Evolutionary conservation across 2,797 vertebrate species (phyloP).

Genomic region (Danio kyathit): DNA sequence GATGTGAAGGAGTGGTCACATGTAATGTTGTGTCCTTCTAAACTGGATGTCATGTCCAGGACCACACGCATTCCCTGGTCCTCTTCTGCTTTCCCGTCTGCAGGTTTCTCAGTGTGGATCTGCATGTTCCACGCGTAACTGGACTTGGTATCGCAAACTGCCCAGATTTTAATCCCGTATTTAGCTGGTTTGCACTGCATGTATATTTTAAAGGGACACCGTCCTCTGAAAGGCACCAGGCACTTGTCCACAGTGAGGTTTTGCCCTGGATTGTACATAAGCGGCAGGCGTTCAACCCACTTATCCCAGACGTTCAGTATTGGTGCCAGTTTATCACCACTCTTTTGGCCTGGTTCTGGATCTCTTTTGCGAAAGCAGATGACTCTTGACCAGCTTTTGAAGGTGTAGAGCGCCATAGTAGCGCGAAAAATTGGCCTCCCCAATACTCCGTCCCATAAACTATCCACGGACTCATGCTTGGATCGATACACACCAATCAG

Average conservation of each 20-base stretch:
- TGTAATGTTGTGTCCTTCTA: constrained; percentile 49
- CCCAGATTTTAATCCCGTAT: constrained; percentile 51
- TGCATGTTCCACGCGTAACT: constrained; percentile 58
- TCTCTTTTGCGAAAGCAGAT: constrained; percentile 24
- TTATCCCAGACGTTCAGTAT: constrained; percentile 41
- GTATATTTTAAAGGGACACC: constrained; percentile 50
- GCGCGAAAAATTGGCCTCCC: constrained; percentile 51
- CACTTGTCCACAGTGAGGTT: constrained; percentile 47
- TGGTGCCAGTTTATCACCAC: constrained; percentile 38
- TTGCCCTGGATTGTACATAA: constrained; percentile 45
- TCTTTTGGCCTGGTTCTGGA: background rate
- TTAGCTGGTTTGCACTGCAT: constrained; percentile 51
- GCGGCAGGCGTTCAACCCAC: constrained; percentile 36
- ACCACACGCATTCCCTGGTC: constrained; percentile 36
- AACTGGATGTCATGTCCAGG: constrained; percentile 47
- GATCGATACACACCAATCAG: constrained; percentile 51
- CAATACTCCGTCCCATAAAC: constrained; percentile 44
- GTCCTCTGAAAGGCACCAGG: constrained; percentile 51
- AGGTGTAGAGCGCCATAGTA: constrained; percentile 32
- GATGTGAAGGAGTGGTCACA: constrained; percentile 40
- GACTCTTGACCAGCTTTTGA: constrained; percentile 13
- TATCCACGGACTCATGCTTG: constrained; percentile 26
- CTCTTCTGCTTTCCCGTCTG: constrained; percentile 30
- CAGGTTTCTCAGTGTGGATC: constrained; percentile 55
- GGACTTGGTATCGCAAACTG: constrained; percentile 39